phyloP scores from a whole-genome alignment of 1,140 invertebrate species.

The Uloborus diversus region DNA sequence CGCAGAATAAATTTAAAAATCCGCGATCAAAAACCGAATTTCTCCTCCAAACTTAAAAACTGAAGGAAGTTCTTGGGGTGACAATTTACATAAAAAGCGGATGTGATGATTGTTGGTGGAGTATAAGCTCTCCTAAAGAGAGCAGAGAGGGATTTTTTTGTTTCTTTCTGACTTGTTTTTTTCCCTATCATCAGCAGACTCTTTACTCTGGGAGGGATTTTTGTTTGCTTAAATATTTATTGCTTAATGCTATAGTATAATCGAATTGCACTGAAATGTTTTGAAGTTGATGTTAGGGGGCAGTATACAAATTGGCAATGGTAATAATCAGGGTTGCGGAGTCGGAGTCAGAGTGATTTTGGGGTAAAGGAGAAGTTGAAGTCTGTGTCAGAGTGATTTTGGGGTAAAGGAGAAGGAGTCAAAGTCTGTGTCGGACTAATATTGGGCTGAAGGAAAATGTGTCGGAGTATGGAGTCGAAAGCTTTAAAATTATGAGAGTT shows the following conservation, averaged over 20 bases:
- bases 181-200: background rate
- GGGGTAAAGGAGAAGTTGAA: no score
- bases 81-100: constrained; percentile 31
- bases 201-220: background rate
- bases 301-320: background rate
- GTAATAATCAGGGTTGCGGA: no score
- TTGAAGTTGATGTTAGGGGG: constrained; percentile 11
- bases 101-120: constrained; percentile 11
- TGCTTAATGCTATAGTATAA: constrained; percentile 16
- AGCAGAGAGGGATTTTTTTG: background rate
- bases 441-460: no score
- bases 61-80: constrained; percentile 16
- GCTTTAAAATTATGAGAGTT: no score
- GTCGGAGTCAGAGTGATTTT: no score
- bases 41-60: no score
- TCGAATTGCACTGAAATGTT: constrained; percentile 2
- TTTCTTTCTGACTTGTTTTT: background rate
- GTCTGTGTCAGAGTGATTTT: no score
- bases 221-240: constrained; percentile 32
- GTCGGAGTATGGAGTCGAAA: no score
- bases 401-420: no score
- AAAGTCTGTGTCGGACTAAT: no score
- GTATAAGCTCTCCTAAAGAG: background rate
- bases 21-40: no score
- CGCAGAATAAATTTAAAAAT: no score